Evolutionary conservation across 2,888 invertebrate species (phyloP).

Genomic region (Yponomeuta cagnagella): DNA sequence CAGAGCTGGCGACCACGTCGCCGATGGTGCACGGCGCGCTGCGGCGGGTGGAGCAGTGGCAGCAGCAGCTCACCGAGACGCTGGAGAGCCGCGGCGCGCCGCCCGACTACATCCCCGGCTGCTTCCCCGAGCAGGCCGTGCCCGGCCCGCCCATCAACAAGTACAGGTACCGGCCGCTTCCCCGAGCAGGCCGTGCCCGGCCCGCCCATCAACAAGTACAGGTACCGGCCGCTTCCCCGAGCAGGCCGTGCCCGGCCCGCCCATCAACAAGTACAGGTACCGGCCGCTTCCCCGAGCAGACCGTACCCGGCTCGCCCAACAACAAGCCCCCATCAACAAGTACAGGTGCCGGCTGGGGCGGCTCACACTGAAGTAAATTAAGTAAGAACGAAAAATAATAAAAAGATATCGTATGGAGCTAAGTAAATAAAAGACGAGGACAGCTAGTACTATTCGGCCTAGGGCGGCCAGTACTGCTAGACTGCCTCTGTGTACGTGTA

Average conservation of each 20-base stretch:
- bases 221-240: conserved; percentile 64
- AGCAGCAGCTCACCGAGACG: conserved; percentile 85
- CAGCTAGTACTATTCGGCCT: too few relatives aligned
- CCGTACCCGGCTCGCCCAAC: conserved; percentile 84
- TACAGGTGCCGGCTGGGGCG: background rate
- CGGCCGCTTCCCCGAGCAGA: conserved; percentile 72
- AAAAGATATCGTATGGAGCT: too few relatives aligned
- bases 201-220: conserved; percentile 83
- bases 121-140: conserved; percentile 82
- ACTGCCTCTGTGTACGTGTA: too few relatives aligned
- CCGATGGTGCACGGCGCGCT: conserved; percentile 94
- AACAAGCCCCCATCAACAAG: conserved; percentile 78
- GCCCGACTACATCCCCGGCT: conserved; percentile 91
- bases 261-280: conserved; percentile 71
- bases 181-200: conserved; percentile 81
- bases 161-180: conserved; percentile 82
- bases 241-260: conserved; percentile 78
- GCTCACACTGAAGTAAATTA: too few relatives aligned
- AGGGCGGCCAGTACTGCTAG: too few relatives aligned
- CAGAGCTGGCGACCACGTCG: conserved; percentile 95
- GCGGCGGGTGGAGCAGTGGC: conserved; percentile 92
- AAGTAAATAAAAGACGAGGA: too few relatives aligned
- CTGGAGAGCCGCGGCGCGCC: conserved; percentile 87
- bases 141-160: conserved; percentile 87
- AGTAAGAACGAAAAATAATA: too few relatives aligned